phyloP scores from a whole-genome alignment of 2,113 vertebrate species.

The Cercocebus atys region DNA sequence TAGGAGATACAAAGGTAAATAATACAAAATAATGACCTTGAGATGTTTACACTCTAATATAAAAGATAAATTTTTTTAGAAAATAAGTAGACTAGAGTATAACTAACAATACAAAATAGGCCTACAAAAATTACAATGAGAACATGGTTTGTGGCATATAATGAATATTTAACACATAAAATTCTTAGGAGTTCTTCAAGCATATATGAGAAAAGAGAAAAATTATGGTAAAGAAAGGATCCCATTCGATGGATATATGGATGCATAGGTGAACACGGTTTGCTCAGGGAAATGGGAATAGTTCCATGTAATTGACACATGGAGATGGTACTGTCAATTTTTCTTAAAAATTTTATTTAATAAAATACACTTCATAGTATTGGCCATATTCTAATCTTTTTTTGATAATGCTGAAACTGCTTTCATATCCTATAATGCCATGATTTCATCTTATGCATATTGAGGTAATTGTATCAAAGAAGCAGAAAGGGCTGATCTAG shows the following conservation, averaged over 20 bases:
- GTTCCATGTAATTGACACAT: background rate
- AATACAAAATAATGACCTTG: background rate
- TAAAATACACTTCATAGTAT: background rate
- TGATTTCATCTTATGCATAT: background rate
- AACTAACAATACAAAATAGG: background rate
- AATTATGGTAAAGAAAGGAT: background rate
- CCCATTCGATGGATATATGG: background rate
- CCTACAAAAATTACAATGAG: background rate
- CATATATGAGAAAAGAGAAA: background rate
- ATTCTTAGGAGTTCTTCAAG: background rate
- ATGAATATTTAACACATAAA: background rate
- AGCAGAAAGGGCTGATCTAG: background rate
- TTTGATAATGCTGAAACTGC: background rate
- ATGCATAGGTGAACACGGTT: background rate
- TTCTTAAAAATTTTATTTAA: background rate
- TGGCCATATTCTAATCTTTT: background rate
- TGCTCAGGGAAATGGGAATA: background rate
- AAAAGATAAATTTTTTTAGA: background rate
- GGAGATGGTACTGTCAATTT: background rate
- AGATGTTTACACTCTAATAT: background rate
- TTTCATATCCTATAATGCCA: background rate
- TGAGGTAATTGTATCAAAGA: background rate
- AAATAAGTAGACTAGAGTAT: background rate
- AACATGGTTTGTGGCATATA: background rate
- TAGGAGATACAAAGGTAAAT: background rate